phyloP scores from a whole-genome alignment of 2,797 vertebrate species.

The Xerus rutilus region DNA sequence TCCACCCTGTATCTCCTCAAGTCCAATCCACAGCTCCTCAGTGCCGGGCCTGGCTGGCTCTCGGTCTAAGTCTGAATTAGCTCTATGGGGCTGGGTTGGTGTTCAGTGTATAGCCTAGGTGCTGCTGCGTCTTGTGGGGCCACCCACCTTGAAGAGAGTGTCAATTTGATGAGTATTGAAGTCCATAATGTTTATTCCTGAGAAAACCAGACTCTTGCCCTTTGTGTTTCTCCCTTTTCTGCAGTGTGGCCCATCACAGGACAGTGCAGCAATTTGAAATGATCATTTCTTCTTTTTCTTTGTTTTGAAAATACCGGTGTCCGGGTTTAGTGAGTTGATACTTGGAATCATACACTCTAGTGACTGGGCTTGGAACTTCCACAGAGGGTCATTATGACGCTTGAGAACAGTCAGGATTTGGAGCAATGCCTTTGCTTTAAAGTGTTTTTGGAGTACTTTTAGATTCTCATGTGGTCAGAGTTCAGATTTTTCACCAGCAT shows the following conservation, averaged over 20 bases:
- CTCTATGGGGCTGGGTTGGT: background rate
- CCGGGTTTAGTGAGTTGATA: background rate
- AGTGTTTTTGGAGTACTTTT: background rate
- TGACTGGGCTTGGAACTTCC: background rate
- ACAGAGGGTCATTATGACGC: background rate
- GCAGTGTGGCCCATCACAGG: rapidly evolving
- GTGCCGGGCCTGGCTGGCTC: rapidly evolving
- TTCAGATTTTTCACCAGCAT: background rate
- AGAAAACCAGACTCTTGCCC: background rate
- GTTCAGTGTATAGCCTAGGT: rapidly evolving
- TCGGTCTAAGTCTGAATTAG: background rate
- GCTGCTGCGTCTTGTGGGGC: rapidly evolving
- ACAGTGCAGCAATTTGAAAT: rapidly evolving
- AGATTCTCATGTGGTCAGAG: background rate
- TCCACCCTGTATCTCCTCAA: background rate
- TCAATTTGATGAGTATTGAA: background rate
- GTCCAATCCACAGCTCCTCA: background rate
- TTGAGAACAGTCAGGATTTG: background rate
- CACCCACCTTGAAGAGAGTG: too few relatives aligned
- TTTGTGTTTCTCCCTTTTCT: background rate
- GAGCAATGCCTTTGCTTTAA: background rate
- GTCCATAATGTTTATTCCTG: rapidly evolving
- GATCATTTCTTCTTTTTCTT: background rate
- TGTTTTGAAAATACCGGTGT: background rate
- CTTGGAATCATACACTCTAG: background rate